A percentile compares a stretch with the other conserved stretches of the same genome.
Conservation (phyloP, 2,797 vertebrate genomes). For the Enteromius thamalakanensis region DNA sequence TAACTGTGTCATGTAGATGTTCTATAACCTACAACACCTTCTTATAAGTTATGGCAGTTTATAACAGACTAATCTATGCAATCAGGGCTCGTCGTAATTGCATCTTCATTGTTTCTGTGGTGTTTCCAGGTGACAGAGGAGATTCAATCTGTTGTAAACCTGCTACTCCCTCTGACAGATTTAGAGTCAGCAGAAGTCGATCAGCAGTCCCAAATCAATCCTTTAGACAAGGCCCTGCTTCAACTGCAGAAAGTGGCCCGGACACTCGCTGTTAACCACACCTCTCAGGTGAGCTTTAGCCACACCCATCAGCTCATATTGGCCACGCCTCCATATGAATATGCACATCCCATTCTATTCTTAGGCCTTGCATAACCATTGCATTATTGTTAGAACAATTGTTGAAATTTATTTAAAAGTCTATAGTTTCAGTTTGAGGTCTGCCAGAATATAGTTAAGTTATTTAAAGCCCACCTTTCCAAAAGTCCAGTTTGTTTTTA, state of each 20-base stretch:
- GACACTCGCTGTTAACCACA: conserved; percentile 69
- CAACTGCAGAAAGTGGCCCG: conserved; percentile 75
- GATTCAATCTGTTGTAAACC: conserved; percentile 72
- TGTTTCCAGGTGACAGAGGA: conserved; percentile 74
- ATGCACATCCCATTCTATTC: conserved; percentile 8
- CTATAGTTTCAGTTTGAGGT: background rate
- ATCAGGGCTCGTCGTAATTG: background rate
- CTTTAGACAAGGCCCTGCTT: conserved; percentile 67
- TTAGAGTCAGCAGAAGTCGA: conserved; percentile 11
- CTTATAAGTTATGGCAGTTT: background rate
- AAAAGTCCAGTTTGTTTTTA: background rate
- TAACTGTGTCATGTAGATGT: background rate
- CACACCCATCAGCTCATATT: conserved; percentile 19
- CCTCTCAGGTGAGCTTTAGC: conserved; percentile 65
- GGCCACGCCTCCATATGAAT: background rate
- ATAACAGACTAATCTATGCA: conserved; percentile 1
- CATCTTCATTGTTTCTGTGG: background rate
- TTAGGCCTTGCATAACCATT: background rate
- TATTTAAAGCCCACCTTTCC: background rate
- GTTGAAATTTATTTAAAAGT: background rate
- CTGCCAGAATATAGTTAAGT: background rate
- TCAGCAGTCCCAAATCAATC: conserved; percentile 5
- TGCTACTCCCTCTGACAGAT: conserved; percentile 72
- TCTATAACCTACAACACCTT: background rate
- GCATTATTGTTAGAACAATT: conserved; percentile 14